Evolutionary conservation across 2,888 invertebrate genomes (phyloP), one percentile per base, ranked within the genome.

Genomic region (Aphidoletes aphidimyza): DNA sequence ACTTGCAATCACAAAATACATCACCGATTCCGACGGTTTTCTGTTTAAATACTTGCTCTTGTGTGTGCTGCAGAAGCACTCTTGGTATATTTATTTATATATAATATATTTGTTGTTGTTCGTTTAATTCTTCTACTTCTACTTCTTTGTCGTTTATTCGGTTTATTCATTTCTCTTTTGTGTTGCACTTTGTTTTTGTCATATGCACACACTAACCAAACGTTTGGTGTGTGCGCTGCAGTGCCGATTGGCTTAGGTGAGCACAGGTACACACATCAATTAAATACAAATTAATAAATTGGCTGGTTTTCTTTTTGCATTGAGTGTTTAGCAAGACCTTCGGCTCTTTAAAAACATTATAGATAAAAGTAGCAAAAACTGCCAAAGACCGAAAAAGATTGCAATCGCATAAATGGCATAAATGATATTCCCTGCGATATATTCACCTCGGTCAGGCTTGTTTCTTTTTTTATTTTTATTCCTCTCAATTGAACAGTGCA

Each of bases 101-200:
- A n/a, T n/a, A n/a, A 54, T 54, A 39, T 11, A 11, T 8, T 39
- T 8, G 39, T 39, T 39, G 5, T 22, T 54, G n/a, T 54, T 54
- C 6, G n/a, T 54, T 22, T 54, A 3, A n/a, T 54, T 54, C 54
- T 54, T 54, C 54, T 69, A 30, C 30, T 2, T 26, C 26, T 54
- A 5, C 22, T 54, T 26, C 26, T 54, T 26, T 54, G n/a, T 54
- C 22, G n/a, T 26, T 22, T n/a, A 17, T 47, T 11, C 47, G 9
- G 26, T 30, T 69, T 30, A 0, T 69, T 69, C 69, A 11, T 69
- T 69, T 69, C 69, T 69, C 69, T 69, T 69, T 69, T 69, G 69
- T 54, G 54, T 54, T 69, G 69, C 69, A 69, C 69, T 69, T 69
- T 69, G 69, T 69, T 69, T 69, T 69, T 69, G 69, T 69, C 69